Conservation (phyloP, 2,797 vertebrate species). For the Sebastes minor region DNA sequence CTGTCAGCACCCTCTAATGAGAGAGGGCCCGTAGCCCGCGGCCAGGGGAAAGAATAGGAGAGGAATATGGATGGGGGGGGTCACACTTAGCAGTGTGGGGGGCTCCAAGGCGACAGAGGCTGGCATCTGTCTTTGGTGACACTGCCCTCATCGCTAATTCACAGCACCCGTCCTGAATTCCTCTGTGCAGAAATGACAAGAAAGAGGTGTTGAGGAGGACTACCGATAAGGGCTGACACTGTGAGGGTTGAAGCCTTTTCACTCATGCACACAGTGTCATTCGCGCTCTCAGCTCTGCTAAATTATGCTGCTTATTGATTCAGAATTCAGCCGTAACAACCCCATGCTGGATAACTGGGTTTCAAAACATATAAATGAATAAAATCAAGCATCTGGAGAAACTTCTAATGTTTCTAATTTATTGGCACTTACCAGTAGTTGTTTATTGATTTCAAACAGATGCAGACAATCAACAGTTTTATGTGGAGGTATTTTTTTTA, state of each 20-base stretch:
- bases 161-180: constrained; percentile 56
- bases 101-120: constrained; percentile 55
- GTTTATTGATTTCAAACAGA: constrained; percentile 47
- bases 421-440: constrained; percentile 18
- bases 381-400: constrained; percentile 20
- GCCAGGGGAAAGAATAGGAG: constrained; percentile 64
- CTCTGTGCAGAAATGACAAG: constrained; percentile 57
- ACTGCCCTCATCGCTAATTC: constrained; percentile 60
- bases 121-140: constrained; percentile 78
- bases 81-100: constrained; percentile 16
- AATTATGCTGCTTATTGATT: constrained; percentile 64
- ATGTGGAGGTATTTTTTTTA: constrained; percentile 25
- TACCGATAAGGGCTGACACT: constrained; percentile 42
- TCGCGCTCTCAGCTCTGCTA: constrained; percentile 46
- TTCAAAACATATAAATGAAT: constrained; percentile 28
- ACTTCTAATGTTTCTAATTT: constrained; percentile 27
- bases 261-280: constrained; percentile 52
- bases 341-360: constrained; percentile 47
- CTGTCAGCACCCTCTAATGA: constrained; percentile 85
- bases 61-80: constrained; percentile 57
- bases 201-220: constrained; percentile 35
- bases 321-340: constrained; percentile 48
- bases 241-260: constrained; percentile 39
- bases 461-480: constrained; percentile 19
- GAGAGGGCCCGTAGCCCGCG: constrained; percentile 68